Evolutionary conservation across 2,888 invertebrate species (phyloP), one percentile per base, ranked within the genome.

Genomic region (Cryptus viduatorius): DNA sequence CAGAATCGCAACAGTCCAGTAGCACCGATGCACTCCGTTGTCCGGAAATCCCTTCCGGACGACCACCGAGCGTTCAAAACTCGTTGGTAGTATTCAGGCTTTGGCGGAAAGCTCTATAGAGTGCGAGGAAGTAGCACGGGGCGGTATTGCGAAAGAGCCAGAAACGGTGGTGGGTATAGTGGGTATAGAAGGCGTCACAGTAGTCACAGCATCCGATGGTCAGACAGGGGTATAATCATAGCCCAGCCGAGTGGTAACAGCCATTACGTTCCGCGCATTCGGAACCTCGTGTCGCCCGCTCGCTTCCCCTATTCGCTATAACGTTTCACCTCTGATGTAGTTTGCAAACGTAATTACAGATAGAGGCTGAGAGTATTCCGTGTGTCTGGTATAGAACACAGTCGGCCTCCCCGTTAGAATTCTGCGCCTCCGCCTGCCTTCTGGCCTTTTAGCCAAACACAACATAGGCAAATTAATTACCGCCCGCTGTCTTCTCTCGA

Each of bases 161-260:
- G 46, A 48, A 31, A n/a, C 68, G 68, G 29, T 24, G 53, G 31
- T 50, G 79, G 19, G 67, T 42, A 53, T 53, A 50, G 31, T 50
- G 79, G 19, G 67, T 42, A 53, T 53, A 29, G 48, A 67, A 76
- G 75, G 69, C 73, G 83, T 75, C 64, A 67, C 68, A 68, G 50
- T 65, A 80, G 76, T 76, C 64, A 76, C 69, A 68, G 56, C 69
- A 81, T 80, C 83, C 79, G 68, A 82, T 76, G 71, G 80, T 68
- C 79, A 59, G 79, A 79, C 83, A 69, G 81, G 56, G 78, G 37
- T 82, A 75, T 84, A 84, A 86, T 84, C 82, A 82, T 79, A 68
- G 81, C 79, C 61, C 37, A 67, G 46, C 64, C 79, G 83, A 84
- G 84, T 79, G 76, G 68, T 82, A 84, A 84, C 84, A 48, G 77